A percentile compares a stretch with the other conserved stretches of the same genome.
Evolutionary conservation across 1,140 invertebrate genomes (phyloP).

Genomic region (Drosophila ananassae): DNA sequence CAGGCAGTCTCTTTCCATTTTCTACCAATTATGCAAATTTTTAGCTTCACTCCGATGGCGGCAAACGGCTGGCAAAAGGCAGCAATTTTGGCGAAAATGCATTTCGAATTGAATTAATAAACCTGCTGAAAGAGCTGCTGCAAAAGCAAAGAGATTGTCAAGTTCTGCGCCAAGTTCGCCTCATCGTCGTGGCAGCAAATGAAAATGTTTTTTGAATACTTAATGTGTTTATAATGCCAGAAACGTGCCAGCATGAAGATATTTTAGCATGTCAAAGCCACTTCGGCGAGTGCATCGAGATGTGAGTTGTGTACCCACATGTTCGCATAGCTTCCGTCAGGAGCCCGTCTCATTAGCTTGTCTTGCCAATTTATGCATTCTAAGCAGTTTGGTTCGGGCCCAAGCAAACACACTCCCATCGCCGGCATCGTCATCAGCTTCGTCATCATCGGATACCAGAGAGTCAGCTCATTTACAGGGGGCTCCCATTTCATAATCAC

Average conservation of each 20-base stretch:
- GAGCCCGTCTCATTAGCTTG: constrained; percentile 67
- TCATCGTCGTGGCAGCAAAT: constrained; percentile 23
- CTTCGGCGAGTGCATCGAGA: constrained; percentile 36
- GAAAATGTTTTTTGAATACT: constrained; percentile 70
- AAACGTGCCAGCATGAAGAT: constrained; percentile 62
- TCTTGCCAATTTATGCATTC: constrained; percentile 60
- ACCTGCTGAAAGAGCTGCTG: constrained; percentile 10
- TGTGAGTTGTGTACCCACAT: constrained; percentile 16
- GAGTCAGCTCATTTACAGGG: constrained; percentile 32
- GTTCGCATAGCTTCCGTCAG: constrained; percentile 57
- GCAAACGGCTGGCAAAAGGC: constrained; percentile 24
- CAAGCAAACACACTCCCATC: constrained; percentile 13
- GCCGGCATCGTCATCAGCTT: neutral
- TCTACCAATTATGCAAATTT: constrained; percentile 63
- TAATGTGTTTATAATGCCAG: constrained; percentile 74
- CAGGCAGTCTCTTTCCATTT: constrained; percentile 2
- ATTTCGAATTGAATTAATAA: constrained; percentile 76
- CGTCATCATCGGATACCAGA: constrained; percentile 38
- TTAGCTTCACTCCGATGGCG: constrained; percentile 21
- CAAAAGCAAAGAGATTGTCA: neutral
- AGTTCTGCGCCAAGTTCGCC: neutral
- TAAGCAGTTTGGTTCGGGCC: constrained; percentile 49
- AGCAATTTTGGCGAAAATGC: constrained; percentile 72
- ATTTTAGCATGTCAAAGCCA: constrained; percentile 64
- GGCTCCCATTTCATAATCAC: constrained; percentile 71